phyloP scores from a whole-genome alignment of 2,888 invertebrate genomes.

The Parnassius apollo region DNA sequence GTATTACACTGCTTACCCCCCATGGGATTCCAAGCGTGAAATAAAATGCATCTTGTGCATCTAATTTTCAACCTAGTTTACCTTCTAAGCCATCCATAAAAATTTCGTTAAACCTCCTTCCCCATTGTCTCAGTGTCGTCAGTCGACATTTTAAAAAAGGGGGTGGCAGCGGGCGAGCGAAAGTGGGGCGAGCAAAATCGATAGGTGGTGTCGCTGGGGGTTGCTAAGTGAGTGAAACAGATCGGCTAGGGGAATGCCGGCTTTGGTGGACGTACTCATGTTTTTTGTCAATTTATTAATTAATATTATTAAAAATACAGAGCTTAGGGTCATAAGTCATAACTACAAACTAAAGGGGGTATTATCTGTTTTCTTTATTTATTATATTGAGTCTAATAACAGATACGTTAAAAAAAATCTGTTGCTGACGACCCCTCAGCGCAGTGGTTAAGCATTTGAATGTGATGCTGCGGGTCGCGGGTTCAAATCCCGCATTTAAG shows the following conservation, averaged over 20 bases:
- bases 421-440: too few relatives aligned
- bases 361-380: too few relatives aligned
- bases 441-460: too few relatives aligned
- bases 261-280: constrained; percentile 41
- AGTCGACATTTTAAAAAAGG: constrained; percentile 56
- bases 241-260: constrained; percentile 49
- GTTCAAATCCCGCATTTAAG: neutral
- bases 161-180: constrained; percentile 40
- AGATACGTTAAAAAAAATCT: too few relatives aligned
- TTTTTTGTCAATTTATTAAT: constrained; percentile 17
- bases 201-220: constrained; percentile 51
- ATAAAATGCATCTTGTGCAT: neutral
- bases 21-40: neutral
- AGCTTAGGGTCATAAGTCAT: too few relatives aligned
- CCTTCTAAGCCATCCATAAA: constrained; percentile 29
- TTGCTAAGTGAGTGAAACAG: constrained; percentile 53
- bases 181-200: constrained; percentile 67
- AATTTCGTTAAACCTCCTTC: constrained; percentile 45
- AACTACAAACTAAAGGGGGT: too few relatives aligned
- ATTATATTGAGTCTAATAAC: too few relatives aligned
- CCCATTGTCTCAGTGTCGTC: constrained; percentile 56
- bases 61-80: constrained; percentile 16
- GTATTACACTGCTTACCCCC: neutral
- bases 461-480: too few relatives aligned
- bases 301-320: neutral